These are phyloP conservation scores for Lepeophtheirus salmonis DNA, from an alignment of 1,140 invertebrate species.

Conservation along the genomic window DNA sequence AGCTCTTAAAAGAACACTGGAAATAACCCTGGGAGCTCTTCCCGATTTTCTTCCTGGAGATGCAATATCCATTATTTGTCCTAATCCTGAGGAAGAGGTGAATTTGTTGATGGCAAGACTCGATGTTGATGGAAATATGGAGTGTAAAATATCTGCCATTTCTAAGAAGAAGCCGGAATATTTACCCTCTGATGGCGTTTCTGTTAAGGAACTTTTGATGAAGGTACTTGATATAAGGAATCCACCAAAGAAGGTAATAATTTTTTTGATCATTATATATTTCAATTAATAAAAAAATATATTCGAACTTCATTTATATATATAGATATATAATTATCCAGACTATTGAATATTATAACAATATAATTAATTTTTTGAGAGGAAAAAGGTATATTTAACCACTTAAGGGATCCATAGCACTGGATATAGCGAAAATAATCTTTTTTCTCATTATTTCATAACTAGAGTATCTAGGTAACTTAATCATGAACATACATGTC, in stretches of 20 bases:
- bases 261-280: too few relatives aligned
- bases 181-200: background rate
- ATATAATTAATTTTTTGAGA: too few relatives aligned
- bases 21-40: background rate
- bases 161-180: background rate
- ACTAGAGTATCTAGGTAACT: conserved; percentile 28
- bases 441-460: conserved; percentile 27
- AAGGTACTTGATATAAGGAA: background rate
- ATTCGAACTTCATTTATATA: too few relatives aligned
- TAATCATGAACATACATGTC: conserved; percentile 32
- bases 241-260: conserved; percentile 7
- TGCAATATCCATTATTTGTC: background rate
- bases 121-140: background rate
- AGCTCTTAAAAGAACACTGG: background rate
- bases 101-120: background rate
- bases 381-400: too few relatives aligned
- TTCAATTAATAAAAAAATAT: too few relatives aligned
- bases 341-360: too few relatives aligned
- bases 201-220: background rate
- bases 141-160: background rate
- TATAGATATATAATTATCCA: too few relatives aligned
- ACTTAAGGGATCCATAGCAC: conserved; percentile 29
- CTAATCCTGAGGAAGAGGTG: background rate
- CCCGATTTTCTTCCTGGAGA: conserved; percentile 1
- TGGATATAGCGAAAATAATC: conserved; percentile 29